These are phyloP conservation scores for Drosophila peninsularis DNA, from an alignment of 2,888 invertebrate species.

Conservation along the genomic window DNA sequence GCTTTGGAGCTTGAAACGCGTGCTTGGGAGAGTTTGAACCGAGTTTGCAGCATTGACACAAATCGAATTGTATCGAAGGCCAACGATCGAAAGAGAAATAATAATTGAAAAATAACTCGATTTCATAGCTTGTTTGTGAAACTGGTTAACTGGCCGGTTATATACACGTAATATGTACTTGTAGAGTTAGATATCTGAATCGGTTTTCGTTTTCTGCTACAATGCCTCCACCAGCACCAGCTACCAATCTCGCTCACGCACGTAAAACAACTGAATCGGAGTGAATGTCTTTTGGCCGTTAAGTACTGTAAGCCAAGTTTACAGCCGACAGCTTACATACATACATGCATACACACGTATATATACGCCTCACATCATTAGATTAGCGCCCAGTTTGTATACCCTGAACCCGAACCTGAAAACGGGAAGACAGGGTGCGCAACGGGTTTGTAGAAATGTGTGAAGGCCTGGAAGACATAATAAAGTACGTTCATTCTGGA, in stretches of 20 bases:
- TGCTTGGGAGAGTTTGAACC: conserved; percentile 11
- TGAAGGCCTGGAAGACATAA: not conserved
- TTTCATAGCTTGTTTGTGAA: conserved; percentile 37
- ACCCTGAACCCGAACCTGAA: not conserved
- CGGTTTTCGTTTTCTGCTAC: conserved; percentile 14
- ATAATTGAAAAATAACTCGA: conserved; percentile 25
- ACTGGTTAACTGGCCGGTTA: conserved; percentile 36
- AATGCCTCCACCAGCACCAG: conserved; percentile 12
- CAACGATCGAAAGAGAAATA: conserved; percentile 39
- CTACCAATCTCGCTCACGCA: conserved; percentile 47
- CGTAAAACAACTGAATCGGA: conserved; percentile 48
- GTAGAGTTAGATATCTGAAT: conserved; percentile 8
- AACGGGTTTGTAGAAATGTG: not conserved
- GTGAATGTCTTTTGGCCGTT: conserved; percentile 33
- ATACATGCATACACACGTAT: no score
- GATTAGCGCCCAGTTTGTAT: not conserved
- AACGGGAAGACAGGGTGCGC: not conserved
- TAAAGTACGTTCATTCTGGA: not conserved
- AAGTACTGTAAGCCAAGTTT: conserved; percentile 34
- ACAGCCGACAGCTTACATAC: not conserved
- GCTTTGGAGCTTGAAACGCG: not conserved
- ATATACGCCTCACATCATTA: not conserved
- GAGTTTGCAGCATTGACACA: conserved; percentile 15
- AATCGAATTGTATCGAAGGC: conserved; percentile 46
- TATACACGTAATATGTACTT: conserved; percentile 6